Percentiles rank a stretch among this genome's conserved stretches.
Conservation (phyloP, 2,797 vertebrate species). For the Melanotaenia parkinsoni region DNA sequence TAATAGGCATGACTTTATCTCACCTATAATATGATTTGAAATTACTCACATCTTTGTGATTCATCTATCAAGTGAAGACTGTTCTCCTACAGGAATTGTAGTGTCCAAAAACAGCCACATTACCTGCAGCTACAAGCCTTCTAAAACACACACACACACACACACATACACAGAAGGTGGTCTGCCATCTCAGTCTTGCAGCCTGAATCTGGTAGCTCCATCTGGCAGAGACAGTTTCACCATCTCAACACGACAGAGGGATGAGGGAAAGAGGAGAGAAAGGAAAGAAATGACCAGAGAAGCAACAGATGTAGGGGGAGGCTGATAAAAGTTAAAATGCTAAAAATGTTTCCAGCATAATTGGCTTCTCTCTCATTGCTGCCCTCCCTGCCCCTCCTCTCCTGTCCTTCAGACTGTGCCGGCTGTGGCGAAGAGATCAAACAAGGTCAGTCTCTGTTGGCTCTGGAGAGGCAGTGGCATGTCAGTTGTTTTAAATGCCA, state of each 20-base stretch:
- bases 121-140: constrained; percentile 27
- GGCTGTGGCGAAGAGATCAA: constrained; percentile 95
- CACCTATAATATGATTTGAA: constrained; percentile 4
- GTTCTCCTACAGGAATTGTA: constrained; percentile 3
- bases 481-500: constrained; percentile 97
- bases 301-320: constrained; percentile 21
- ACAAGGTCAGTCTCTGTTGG: constrained; percentile 94
- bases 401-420: constrained; percentile 86
- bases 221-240: constrained; percentile 56
- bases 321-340: constrained; percentile 35
- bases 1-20: neutral
- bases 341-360: constrained; percentile 22
- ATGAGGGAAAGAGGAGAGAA: constrained; percentile 15
- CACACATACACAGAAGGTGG: constrained; percentile 47
- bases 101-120: constrained; percentile 22
- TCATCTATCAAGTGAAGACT: constrained; percentile 2
- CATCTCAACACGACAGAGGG: constrained; percentile 19
- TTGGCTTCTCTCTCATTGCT: constrained; percentile 11
- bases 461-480: constrained; percentile 96
- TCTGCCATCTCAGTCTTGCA: constrained; percentile 49
- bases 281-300: constrained; percentile 12
- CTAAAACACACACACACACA: constrained; percentile 19
- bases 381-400: neutral
- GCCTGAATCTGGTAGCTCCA: constrained; percentile 61
- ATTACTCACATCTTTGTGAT: constrained; percentile 5